Percentiles rank a stretch among this genome's conserved stretches.
Conservation (phyloP, 2,113 vertebrate species). For the Vicugna pacos region DNA sequence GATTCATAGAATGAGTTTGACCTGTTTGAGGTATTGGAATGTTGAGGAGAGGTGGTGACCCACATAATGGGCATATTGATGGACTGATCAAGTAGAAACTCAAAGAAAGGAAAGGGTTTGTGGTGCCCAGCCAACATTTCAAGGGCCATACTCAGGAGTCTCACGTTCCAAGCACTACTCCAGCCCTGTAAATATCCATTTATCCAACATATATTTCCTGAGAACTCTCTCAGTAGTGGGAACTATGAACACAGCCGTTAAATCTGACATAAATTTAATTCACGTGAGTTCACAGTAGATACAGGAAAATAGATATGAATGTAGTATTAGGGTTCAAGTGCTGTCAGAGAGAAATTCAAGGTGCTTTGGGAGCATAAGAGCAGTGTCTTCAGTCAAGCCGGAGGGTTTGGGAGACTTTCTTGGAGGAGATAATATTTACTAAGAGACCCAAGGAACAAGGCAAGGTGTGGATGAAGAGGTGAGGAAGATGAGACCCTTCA, state of each 20-base stretch:
- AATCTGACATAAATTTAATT: neutral
- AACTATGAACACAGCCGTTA: neutral
- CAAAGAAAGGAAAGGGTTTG: neutral
- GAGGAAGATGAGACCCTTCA: neutral
- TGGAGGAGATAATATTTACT: no score
- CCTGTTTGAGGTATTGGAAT: neutral
- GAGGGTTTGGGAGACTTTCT: neutral
- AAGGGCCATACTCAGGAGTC: neutral
- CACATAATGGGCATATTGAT: no score
- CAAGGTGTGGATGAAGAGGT: neutral
- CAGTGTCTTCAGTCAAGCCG: neutral
- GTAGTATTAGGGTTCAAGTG: neutral
- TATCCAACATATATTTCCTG: neutral
- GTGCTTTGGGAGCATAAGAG: neutral
- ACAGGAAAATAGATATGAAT: neutral
- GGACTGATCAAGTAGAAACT: neutral
- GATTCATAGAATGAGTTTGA: neutral
- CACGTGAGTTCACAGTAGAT: accelerated
- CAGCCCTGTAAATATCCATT: neutral
- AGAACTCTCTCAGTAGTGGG: neutral
- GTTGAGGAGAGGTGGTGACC: neutral
- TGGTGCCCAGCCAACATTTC: neutral
- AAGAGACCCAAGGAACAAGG: neutral
- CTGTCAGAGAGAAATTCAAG: neutral
- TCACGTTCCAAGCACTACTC: neutral